These are phyloP conservation scores for Labia minor DNA, from an alignment of 2,888 invertebrate species.

Conservation along the genomic window DNA sequence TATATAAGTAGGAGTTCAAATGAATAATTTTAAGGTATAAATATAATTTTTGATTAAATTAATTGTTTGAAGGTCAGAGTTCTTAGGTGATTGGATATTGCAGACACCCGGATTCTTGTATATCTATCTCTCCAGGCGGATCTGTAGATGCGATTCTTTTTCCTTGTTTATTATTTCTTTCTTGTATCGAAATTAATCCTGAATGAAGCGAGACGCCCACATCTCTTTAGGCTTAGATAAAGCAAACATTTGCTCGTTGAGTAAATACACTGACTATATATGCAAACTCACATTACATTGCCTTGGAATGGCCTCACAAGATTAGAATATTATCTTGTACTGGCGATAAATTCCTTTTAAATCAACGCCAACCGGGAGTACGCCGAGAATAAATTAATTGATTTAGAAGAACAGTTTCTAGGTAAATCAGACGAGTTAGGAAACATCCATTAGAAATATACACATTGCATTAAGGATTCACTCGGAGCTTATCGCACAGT, in stretches of 20 bases:
- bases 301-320: slow-evolving; percentile 8
- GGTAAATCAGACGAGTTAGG: slow-evolving; percentile 4
- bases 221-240: not conserved
- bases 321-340: slow-evolving; percentile 4
- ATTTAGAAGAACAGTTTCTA: not conserved
- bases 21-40: too few relatives aligned
- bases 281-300: not conserved
- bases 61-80: too few relatives aligned
- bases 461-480: slow-evolving; percentile 1
- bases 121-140: too few relatives aligned
- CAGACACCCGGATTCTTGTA: too few relatives aligned
- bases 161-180: not conserved
- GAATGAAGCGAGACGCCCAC: not conserved
- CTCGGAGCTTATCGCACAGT: not conserved
- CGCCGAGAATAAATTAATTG: not conserved
- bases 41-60: too few relatives aligned
- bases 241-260: not conserved
- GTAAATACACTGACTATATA: not conserved
- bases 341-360: slow-evolving; percentile 13
- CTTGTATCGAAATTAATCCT: not conserved
- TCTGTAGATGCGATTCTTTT: not conserved
- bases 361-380: not conserved
- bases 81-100: too few relatives aligned
- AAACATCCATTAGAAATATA: not conserved
- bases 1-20: too few relatives aligned